Evolutionary conservation across 2,797 vertebrate species (phyloP), one percentile per base, ranked within the genome.

Genomic region (Sphenopsis melanotis): DNA sequence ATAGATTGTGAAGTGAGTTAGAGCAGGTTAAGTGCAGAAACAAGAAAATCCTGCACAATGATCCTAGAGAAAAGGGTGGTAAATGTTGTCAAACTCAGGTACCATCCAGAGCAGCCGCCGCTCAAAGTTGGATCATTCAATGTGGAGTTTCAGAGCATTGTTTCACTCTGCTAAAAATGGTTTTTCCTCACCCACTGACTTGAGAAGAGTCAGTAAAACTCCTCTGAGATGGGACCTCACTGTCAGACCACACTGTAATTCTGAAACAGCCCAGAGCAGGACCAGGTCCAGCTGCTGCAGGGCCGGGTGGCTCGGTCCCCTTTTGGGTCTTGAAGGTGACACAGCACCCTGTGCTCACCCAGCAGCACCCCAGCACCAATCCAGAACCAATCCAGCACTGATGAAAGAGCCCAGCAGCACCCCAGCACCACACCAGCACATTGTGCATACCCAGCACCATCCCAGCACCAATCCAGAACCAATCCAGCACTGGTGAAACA

Each of bases 91-190:
- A 53, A 44, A 19, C 41, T 13, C 2, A 55, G 81, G 6, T 12
- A 14, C 24, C 65, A 19, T n/a, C 78, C 78, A 20, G 41, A 23
- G n/a, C 24, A 57, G 52, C 10, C 16, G 0, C 77, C 9, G 41
- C 9, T 56, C 4, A 1, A 21, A 76, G 61, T 6, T 11, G 1
- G 32, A 42, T 65, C 9, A 21, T 15, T 24, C 84, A 64, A 23
- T 1, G 0, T 9, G 1, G 7, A 61, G 22, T 23, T 89, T 56
- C 66, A 42, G 83, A 47, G 37, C 8, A 0, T 1, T 1, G 32
- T 47, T 59, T 56, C 10, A 5, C 56, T 22, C 2, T 2, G 5
- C 46, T 70, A 26, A n/a, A 47, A 85, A 30, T 16, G 22, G 22
- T 26, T 78, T 53, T 68, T 20, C 34, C 69, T 87, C 86, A 53